phyloP scores from a whole-genome alignment of 2,797 vertebrate genomes.

The Apogon talboti region DNA sequence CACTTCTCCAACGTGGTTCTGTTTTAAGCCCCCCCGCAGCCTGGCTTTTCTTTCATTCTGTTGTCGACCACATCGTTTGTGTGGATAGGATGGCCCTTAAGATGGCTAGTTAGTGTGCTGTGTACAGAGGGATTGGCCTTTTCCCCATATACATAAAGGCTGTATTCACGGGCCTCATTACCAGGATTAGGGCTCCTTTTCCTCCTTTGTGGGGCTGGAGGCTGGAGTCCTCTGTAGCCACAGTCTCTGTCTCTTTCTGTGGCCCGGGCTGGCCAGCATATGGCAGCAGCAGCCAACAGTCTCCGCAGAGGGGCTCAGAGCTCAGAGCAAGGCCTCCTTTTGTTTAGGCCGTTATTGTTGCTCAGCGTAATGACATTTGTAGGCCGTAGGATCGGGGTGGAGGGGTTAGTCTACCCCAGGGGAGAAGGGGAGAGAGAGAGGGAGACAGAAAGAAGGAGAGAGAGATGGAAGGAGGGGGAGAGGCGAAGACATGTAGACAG shows the following conservation, averaged over 20 bases:
- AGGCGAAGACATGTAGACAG: constrained; percentile 82
- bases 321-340: constrained; percentile 88
- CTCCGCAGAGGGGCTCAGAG: constrained; percentile 80
- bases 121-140: constrained; percentile 87
- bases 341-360: constrained; percentile 97
- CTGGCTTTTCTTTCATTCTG: constrained; percentile 69
- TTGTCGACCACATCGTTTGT: constrained; percentile 78
- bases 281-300: constrained; percentile 90
- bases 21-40: constrained; percentile 26
- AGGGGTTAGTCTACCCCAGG: constrained; percentile 97
- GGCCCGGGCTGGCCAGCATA: constrained; percentile 91
- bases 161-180: constrained; percentile 87
- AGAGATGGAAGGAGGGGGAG: constrained; percentile 36
- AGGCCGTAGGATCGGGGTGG: constrained; percentile 92
- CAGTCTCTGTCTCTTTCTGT: constrained; percentile 74
- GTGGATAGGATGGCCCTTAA: constrained; percentile 81
- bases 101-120: constrained; percentile 79
- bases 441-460: constrained; percentile 27
- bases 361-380: constrained; percentile 97
- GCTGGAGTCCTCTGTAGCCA: constrained; percentile 74
- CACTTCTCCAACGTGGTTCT: constrained; percentile 35
- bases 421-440: constrained; percentile 79
- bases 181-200: constrained; percentile 84
- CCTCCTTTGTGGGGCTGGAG: constrained; percentile 71
- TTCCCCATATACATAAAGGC: constrained; percentile 85